Conservation (phyloP, 2,888 invertebrate genomes). For the Coleophora flavipennella region DNA sequence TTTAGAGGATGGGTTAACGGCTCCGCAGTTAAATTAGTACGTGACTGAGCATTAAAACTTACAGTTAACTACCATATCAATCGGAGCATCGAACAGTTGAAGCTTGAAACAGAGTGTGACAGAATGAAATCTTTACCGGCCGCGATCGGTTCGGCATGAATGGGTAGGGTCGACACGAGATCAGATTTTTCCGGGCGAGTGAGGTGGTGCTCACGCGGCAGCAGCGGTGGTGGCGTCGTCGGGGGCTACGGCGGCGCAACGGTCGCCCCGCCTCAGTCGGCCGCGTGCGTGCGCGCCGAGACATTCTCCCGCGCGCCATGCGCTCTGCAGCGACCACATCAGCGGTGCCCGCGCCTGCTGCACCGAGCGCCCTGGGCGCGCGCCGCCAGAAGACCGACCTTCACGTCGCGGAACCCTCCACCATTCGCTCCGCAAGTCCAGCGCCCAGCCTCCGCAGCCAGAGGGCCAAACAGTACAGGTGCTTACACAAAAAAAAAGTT, state of each 20-base stretch:
- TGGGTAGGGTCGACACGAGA: constrained; percentile 65
- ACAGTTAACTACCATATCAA: constrained; percentile 17
- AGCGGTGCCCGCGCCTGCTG: constrained; percentile 19
- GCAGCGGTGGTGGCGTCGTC: constrained; percentile 41
- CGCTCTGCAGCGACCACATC: constrained; percentile 41
- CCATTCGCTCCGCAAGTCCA: constrained; percentile 52
- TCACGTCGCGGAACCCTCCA: constrained; percentile 55
- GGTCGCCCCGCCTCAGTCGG: constrained; percentile 39
- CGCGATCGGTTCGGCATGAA: constrained; percentile 61
- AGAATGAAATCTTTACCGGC: constrained; percentile 53
- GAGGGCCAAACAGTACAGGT: constrained; percentile 68
- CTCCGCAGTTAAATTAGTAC: constrained; percentile 5
- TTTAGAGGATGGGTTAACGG: no score
- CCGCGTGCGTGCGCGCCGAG: constrained; percentile 67
- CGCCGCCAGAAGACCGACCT: constrained; percentile 72
- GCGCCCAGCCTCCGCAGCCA: constrained; percentile 72
- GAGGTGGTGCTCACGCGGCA: constrained; percentile 41
- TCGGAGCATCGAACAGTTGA: constrained; percentile 13
- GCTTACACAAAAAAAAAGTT: constrained; percentile 9
- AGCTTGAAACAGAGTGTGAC: constrained; percentile 56
- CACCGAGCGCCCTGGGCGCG: constrained; percentile 53
- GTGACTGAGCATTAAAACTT: constrained; percentile 21
- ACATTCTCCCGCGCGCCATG: constrained; percentile 59
- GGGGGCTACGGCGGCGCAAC: constrained; percentile 35
- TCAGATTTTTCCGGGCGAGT: constrained; percentile 55